Percentiles rank a stretch among this genome's conserved stretches.
phyloP scores from a whole-genome alignment of 2,797 vertebrate genomes.

The Aphelocoma californica region DNA sequence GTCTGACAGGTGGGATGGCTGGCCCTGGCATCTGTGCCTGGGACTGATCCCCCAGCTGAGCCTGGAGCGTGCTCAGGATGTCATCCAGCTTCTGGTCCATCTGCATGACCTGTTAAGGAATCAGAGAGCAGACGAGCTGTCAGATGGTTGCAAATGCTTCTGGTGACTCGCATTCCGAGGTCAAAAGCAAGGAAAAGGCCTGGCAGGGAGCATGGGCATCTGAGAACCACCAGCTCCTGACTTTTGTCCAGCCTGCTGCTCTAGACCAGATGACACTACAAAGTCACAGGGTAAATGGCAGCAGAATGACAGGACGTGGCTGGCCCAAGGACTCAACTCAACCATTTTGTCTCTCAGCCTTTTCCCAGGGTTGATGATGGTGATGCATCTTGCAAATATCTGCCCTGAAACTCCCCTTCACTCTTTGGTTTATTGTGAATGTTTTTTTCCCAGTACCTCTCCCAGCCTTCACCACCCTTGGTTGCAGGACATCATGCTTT shows the following conservation, averaged over 20 bases:
- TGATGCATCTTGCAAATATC: conserved; percentile 34
- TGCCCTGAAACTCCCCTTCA: conserved; percentile 16
- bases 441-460: conserved; percentile 28
- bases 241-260: background rate
- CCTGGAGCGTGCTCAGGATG: conserved; percentile 37
- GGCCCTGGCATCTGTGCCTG: background rate
- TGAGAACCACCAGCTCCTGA: background rate
- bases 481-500: conserved; percentile 33
- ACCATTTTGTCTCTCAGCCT: background rate
- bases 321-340: background rate
- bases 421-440: background rate
- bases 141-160: background rate
- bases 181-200: background rate
- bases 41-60: conserved; percentile 7
- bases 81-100: conserved; percentile 67
- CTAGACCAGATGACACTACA: background rate
- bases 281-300: background rate
- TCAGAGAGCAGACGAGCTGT: conserved; percentile 9
- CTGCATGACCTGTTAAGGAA: conserved; percentile 57
- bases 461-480: conserved; percentile 7
- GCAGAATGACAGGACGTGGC: background rate
- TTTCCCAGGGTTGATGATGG: conserved; percentile 2
- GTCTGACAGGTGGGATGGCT: background rate
- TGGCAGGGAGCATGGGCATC: background rate
- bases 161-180: background rate